Base-by-base conservation (phyloP, 53 echinoderm and acorn worm species). In the Astropecten irregularis region DNA sequence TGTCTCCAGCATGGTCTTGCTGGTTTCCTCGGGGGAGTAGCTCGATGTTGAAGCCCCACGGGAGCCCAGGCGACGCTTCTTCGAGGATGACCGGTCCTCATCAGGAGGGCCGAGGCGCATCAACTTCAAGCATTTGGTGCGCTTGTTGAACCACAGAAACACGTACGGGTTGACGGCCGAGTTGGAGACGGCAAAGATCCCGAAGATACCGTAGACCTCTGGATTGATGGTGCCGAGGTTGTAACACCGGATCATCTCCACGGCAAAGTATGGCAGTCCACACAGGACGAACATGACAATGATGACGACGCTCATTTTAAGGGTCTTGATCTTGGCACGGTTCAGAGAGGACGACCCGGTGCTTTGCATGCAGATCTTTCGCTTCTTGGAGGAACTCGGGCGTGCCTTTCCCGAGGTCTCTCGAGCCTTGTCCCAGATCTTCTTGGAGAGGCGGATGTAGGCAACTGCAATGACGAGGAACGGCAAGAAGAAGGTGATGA, bases 151-250 rank as follows among this genome's bases (percentile, higher is more conserved):
- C 77, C 87, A 83, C 23, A 97, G 74, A 64, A 97, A 94, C 36
- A 97, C 89, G 81, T 92, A 97, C 0, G 94, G 97, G 79, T 97
- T 97, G 19, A 91, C 83, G 10, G 94, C 89, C 14, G 97, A 97
- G 73, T 97, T 97, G 49, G 92, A 89, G 30, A 90, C 94, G 11
- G 97, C 94, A 34, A 97, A 94, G 28, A 97, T 94, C 4, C 93
- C 97, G 18, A 97, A 87, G 18, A 97, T 88, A 5, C 83, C 94
- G 64, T 92, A 88, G 27, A 97, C 55, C 9, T 88, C 83, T 30
- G 76, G 66, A 66, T 94, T 85, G 11, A 95, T 67, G 11, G 77
- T 44, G 22, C 52, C 35, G 16, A 88, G 58, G 38, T 69, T 81
- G 58, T 84, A 92, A n/a, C 82, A 86, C 20, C 63, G 85, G 28